These are phyloP conservation scores for Heliconius ethilla DNA, from an alignment of 2,888 invertebrate species.

Conservation along the genomic window DNA sequence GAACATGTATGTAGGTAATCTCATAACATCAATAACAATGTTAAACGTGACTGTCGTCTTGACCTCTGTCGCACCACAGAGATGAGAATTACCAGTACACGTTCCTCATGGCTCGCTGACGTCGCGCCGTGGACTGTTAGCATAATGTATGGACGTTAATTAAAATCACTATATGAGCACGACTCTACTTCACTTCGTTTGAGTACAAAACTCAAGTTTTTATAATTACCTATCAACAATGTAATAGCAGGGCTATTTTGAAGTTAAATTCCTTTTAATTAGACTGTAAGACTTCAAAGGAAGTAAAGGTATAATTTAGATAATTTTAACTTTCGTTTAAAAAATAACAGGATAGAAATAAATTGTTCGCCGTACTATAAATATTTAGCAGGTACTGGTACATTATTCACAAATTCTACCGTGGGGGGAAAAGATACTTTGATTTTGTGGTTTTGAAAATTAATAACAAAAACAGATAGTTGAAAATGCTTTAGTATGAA, in stretches of 20 bases:
- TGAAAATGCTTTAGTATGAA: no score
- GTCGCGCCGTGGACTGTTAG: background rate
- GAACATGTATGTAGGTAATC: background rate
- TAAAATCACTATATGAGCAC: background rate
- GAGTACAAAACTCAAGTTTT: no score
- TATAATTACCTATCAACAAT: background rate
- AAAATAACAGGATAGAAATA: no score
- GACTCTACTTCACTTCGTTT: background rate
- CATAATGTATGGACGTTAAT: no score
- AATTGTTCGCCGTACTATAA: no score
- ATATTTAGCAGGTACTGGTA: background rate
- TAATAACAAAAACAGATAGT: no score
- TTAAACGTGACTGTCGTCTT: constrained; percentile 6
- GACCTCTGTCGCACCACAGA: background rate
- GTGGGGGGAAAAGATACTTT: background rate
- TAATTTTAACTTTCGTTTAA: no score
- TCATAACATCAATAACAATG: constrained; percentile 19
- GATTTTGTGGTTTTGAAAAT: background rate
- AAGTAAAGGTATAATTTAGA: background rate
- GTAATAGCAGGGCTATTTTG: background rate
- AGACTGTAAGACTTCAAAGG: background rate
- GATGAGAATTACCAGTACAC: background rate
- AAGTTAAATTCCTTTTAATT: constrained; percentile 1
- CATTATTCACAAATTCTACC: background rate
- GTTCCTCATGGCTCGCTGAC: background rate